A percentile compares a stretch with the other conserved stretches of the same genome.
These are phyloP conservation scores for Drosophila subquinaria DNA, from an alignment of 2,888 invertebrate genomes.

Conservation along the genomic window DNA sequence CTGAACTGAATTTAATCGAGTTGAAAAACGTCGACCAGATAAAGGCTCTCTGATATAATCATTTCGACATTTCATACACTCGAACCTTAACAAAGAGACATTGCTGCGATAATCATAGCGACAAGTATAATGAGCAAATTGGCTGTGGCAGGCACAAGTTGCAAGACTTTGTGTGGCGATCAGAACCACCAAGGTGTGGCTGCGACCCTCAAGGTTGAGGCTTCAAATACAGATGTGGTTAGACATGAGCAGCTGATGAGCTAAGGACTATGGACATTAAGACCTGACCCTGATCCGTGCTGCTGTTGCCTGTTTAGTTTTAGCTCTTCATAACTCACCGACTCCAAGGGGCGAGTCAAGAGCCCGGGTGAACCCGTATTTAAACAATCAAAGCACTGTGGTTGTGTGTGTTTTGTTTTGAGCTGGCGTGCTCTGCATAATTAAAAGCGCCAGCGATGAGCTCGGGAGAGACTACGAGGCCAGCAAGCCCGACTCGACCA, in stretches of 20 bases:
- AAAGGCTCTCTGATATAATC: background rate
- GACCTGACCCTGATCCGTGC: conserved; percentile 17
- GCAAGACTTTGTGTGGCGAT: background rate
- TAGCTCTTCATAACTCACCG: conserved; percentile 43
- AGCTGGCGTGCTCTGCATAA: conserved; percentile 66
- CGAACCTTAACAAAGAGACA: background rate
- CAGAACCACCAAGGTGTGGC: background rate
- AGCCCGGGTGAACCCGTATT: conserved; percentile 40
- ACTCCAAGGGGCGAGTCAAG: conserved; percentile 9
- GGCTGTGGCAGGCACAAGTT: background rate
- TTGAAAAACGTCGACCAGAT: background rate
- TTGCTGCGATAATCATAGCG: background rate
- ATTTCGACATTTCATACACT: background rate
- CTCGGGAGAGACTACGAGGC: conserved; percentile 18
- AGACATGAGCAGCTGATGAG: conserved; percentile 35
- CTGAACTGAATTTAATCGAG: background rate
- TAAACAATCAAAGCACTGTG: conserved; percentile 7
- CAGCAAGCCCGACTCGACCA: conserved; percentile 22
- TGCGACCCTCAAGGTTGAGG: conserved; percentile 14
- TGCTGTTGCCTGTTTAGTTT: conserved; percentile 7
- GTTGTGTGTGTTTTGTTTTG: conserved; percentile 19
- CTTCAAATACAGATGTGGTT: conserved; percentile 32
- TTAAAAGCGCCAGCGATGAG: conserved; percentile 38
- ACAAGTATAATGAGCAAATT: background rate
- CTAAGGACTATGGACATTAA: conserved; percentile 35